These are phyloP conservation scores for Brachionus koreanus DNA, from an alignment of 1,140 invertebrate genomes.

Conservation along the genomic window DNA sequence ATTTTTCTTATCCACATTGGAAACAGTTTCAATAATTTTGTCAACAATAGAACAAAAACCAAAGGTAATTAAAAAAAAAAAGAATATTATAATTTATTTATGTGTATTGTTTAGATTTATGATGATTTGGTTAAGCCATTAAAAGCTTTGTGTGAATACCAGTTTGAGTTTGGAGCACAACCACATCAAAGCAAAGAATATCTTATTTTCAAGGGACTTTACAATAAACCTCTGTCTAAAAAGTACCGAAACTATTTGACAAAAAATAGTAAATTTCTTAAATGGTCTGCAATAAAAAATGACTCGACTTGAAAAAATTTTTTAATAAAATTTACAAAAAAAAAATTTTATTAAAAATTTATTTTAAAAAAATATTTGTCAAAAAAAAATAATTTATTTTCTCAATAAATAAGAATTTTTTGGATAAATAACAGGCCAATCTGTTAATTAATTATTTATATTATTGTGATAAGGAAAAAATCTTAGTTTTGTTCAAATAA, in stretches of 20 bases:
- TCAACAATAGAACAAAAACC: slow-evolving; percentile 18
- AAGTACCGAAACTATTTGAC: slow-evolving; percentile 29
- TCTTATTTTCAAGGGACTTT: slow-evolving; percentile 75
- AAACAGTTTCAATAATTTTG: slow-evolving; percentile 78
- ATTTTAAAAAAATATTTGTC: not conserved
- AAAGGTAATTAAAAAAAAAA: not conserved
- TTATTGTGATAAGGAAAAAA: no score
- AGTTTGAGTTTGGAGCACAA: slow-evolving; percentile 81
- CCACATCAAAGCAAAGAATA: slow-evolving; percentile 87
- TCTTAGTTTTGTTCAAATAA: no score
- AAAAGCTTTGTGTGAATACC: slow-evolving; percentile 74
- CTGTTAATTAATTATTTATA: no score
- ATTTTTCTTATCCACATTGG: slow-evolving; percentile 81
- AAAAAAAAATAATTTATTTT: not conserved
- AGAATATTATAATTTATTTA: not conserved
- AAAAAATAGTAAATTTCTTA: slow-evolving; percentile 38
- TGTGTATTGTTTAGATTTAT: slow-evolving; percentile 48
- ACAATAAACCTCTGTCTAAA: slow-evolving; percentile 65
- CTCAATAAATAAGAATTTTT: no score
- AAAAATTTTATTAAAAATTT: not conserved
- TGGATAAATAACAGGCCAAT: no score
- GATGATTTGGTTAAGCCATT: slow-evolving; percentile 72
- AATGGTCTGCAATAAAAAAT: not conserved
- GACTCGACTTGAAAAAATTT: not conserved
- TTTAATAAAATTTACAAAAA: not conserved